Evolutionary conservation across 2,888 invertebrate genomes (phyloP).

Genomic region (Leptothorax acervorum): DNA sequence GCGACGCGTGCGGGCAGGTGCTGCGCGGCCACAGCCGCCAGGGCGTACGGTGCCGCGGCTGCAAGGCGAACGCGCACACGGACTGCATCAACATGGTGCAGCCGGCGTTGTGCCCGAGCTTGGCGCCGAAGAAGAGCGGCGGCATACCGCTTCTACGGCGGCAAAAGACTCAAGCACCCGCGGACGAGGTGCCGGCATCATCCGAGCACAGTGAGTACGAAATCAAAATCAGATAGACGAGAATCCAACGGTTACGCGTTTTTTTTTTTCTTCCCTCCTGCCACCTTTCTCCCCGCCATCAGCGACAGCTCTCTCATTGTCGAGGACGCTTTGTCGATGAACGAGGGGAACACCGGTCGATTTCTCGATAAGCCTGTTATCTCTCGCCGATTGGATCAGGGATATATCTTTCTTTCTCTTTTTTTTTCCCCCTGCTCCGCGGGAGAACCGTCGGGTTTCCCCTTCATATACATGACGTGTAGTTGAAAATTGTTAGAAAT

Average conservation of each 20-base stretch:
- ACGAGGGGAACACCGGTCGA: slow-evolving; percentile 14
- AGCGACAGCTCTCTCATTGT: slow-evolving; percentile 40
- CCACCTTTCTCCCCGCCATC: slow-evolving; percentile 15
- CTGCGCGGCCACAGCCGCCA: slow-evolving; percentile 96
- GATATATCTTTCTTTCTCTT: not conserved
- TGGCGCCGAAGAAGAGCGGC: slow-evolving; percentile 80
- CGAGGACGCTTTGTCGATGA: slow-evolving; percentile 44
- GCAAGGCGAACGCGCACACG: slow-evolving; percentile 96
- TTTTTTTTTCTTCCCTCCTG: not conserved
- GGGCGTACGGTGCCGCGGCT: slow-evolving; percentile 95
- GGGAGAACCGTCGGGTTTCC: slow-evolving; percentile 12
- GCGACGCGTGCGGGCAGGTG: slow-evolving; percentile 97
- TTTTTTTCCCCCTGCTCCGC: not conserved
- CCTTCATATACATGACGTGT: not conserved
- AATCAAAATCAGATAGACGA: not conserved
- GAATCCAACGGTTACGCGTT: not conserved
- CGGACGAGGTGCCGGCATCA: slow-evolving; percentile 87
- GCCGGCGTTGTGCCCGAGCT: slow-evolving; percentile 91
- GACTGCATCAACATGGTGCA: slow-evolving; percentile 93
- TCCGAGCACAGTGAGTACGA: slow-evolving; percentile 92
- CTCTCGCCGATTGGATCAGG: not conserved
- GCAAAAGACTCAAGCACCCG: slow-evolving; percentile 93
- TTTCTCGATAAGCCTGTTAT: slow-evolving; percentile 31
- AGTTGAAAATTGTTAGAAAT: slow-evolving; percentile 34
- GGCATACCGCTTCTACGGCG: slow-evolving; percentile 90